Base-by-base conservation (phyloP, 2,888 invertebrate species). In the Tiphia femorata region DNA sequence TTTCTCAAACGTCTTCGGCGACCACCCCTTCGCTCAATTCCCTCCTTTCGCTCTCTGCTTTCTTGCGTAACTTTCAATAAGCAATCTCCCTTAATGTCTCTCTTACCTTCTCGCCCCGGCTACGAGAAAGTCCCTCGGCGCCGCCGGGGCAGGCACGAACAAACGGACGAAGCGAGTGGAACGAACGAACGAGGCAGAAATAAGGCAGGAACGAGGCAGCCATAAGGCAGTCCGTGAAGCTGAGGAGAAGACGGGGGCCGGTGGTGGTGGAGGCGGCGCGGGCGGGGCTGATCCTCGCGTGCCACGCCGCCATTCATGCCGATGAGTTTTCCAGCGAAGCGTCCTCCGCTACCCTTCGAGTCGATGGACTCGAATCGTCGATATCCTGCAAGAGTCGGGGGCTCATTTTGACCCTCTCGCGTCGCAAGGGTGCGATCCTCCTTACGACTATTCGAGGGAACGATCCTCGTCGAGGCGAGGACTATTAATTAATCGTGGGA, bases 281-380 rank as follows among this genome's bases (percentile, higher is more conserved):
- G 50, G 33, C 65, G 29, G 49, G 37, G 21, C 33, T 25, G 33
- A 38, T 19, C 67, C 69, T 78, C 71, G 76, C 79, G 76, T 78
- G 78, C 64, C 65, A 23, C 53, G 44, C 47, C 49, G 61, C 70
- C 70, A 67, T 77, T 78, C 60, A 58, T 52, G 49, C 60, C 69
- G 62, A 72, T 72, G 71, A 73, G 68, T 69, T 74, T 75, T 40
- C 70, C 63, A 58, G 35, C 33, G 67, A 74, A 75, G 70, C 60
- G 63, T 64, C 58, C 48, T 43, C 50, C 40, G 47, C 53, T 52
- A 38, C 41, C 48, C 51, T 38, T 49, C 33, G 33, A 30, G 40
- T 33, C 56, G 25, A 27, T n/a, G 12, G 12, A n/a, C n/a, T n/a
- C n/a, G n/a, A n/a, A n/a, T n/a, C n/a, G n/a, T n/a, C n/a, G n/a